Conservation (phyloP, 1,140 invertebrate species). For the Metopolophium dirhodum region DNA sequence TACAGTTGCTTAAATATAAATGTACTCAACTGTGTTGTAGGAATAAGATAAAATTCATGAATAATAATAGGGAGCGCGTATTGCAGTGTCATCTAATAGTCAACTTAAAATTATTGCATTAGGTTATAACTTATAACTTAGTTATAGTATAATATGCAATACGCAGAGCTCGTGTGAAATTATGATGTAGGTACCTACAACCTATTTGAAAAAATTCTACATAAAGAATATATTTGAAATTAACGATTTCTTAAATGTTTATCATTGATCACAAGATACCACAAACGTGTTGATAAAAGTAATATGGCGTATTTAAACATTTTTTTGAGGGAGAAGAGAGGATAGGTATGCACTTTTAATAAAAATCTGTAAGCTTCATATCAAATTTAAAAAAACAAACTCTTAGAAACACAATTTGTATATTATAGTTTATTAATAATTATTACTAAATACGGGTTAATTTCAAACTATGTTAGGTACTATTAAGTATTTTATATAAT, state of each 20-base stretch:
- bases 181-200: too few species aligned
- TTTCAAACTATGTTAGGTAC: too few species aligned
- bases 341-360: too few species aligned
- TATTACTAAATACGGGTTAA: too few species aligned
- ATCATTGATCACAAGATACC: neutral
- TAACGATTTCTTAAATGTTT: neutral
- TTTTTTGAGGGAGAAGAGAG: too few species aligned
- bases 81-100: constrained; percentile 15
- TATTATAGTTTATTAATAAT: too few species aligned
- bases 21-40: constrained; percentile 2
- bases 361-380: too few species aligned
- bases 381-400: too few species aligned
- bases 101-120: neutral
- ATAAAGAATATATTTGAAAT: neutral
- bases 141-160: neutral
- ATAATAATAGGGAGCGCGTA: neutral
- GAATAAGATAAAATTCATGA: neutral
- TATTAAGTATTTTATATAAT: too few species aligned
- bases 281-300: neutral
- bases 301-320: neutral
- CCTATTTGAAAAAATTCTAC: neutral
- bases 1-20: constrained; percentile 31
- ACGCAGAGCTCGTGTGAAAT: neutral
- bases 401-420: too few species aligned
- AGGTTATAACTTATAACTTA: neutral